Base-by-base conservation (phyloP, 2,888 invertebrate species). In the Seladonia tumulorum region DNA sequence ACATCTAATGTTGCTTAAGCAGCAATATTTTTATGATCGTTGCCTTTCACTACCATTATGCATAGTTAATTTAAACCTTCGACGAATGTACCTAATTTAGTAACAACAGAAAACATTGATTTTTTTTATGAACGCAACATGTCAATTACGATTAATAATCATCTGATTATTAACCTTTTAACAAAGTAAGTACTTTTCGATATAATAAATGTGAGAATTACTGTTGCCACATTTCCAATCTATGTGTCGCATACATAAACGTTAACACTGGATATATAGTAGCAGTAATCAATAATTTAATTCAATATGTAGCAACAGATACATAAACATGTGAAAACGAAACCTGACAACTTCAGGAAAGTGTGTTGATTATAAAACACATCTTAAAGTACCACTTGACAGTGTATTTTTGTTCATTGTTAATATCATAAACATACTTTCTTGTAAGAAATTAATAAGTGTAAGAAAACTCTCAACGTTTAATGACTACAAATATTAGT, bases 1-100 rank as follows among this genome's bases (percentile, higher is more conserved):
- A 83, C 87, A 86, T 83, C 82, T 81, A 68, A 76, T 75, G 85
- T 87, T 83, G 83, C 88, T 85, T 88, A 93, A 91, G 90, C 92
- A 91, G 35, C 74, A 73, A 88, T 68, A 42, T 60, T 70, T 76
- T 53, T 47, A 63, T 47, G 53, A 53, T 49, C 68, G 39, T 77
- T 76, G 66, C 68, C 49, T 70, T 70, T 77, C 42, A 70, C 47
- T 77, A 42, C 68, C 49, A 53, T 29, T 70, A 25, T 70, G 35
- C 29, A 39, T 18, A 63, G 63, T 39, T 68, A 18, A 68, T 39
- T 39, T 68, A 39, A 39, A 39, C 39, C 18, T 5, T 68, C 39
- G 39, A 68, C 2, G 68, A 68, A 8, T 39, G 68, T 39, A 39
- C 39, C 68, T 68, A 68, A 68, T 39, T 68, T 68, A 68, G 39